phyloP scores from a whole-genome alignment of 2,888 invertebrate genomes.

The Pollenia amentaria region DNA sequence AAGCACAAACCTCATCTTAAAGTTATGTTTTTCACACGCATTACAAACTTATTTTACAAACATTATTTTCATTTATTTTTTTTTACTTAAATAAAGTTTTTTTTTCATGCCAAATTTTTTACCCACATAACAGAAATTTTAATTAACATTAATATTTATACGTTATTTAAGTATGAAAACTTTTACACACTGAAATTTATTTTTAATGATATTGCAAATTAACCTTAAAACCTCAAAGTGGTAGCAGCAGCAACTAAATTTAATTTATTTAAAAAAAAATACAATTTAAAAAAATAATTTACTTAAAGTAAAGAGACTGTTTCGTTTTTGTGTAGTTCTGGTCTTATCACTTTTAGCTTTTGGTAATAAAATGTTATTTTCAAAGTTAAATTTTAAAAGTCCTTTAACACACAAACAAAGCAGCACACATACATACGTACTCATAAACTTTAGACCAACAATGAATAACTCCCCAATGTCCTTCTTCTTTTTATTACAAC shows the following conservation, averaged over 20 bases:
- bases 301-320: neutral
- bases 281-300: conserved; percentile 1
- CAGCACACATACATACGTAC: neutral
- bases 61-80: no score
- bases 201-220: conserved; percentile 19
- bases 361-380: conserved; percentile 33
- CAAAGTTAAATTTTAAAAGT: conserved; percentile 39
- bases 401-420: conserved; percentile 15
- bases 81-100: no score
- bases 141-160: conserved; percentile 30
- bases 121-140: neutral
- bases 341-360: conserved; percentile 41
- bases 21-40: no score
- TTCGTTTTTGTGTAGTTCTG: neutral
- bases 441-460: neutral
- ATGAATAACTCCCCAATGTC: conserved; percentile 53
- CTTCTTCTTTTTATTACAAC: conserved; percentile 25
- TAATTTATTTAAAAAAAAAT: neutral
- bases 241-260: neutral
- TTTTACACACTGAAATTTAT: conserved; percentile 1
- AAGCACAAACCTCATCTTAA: no score
- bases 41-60: no score
- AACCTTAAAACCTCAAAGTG: neutral
- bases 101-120: no score
- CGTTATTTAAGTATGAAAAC: neutral